Base-by-base conservation (phyloP, 2,888 invertebrate species). In the Camponotus fellah region DNA sequence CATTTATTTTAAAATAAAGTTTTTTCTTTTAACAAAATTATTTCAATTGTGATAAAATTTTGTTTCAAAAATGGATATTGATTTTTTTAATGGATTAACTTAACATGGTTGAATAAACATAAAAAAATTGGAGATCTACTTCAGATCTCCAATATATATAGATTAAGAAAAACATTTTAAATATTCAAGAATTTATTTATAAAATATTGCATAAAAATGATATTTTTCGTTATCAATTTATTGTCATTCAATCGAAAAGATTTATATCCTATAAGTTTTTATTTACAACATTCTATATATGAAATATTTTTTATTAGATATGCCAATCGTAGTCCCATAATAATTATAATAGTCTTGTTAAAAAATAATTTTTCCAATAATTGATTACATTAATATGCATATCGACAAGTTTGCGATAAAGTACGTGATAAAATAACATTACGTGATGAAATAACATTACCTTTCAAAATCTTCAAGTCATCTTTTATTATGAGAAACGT, bases 401-500 rank as follows among this genome's bases (percentile, higher is more conserved):
- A 66, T 65, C 40, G 10, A 65, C 40, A 21, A 21, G 3, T 40
- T 40, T 53, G 49, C 49, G 49, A 53, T n/a, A 53, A 46, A 46
- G 12, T 17, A 62, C 10, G 37, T 17, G 17, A 14, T 32, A 4
- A 34, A 56, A 66, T 34, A n/a, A n/a, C n/a, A n/a, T n/a, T n/a
- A 17, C 37, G 6, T 9, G 21, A 66, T 56, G 14, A 46, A 74
- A 32, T 12, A 0, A 10, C 34, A 46, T 86, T 87, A 86, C 90
- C 85, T 84, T 86, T 65, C 60, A 85, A 43, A 6, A 74, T 74
- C n/a, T 80, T 72, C 75, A 89, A 65, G n/a, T 91, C 87, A 72
- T 91, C 87, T 72, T 92, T 93, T 68, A 94, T 91, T 34, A 94
- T 91, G 9, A 94, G 83, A 79, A 94, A 94, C 0, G 94, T 94